Conservation (phyloP, 1,140 invertebrate genomes). For the Panulirus ornatus region DNA sequence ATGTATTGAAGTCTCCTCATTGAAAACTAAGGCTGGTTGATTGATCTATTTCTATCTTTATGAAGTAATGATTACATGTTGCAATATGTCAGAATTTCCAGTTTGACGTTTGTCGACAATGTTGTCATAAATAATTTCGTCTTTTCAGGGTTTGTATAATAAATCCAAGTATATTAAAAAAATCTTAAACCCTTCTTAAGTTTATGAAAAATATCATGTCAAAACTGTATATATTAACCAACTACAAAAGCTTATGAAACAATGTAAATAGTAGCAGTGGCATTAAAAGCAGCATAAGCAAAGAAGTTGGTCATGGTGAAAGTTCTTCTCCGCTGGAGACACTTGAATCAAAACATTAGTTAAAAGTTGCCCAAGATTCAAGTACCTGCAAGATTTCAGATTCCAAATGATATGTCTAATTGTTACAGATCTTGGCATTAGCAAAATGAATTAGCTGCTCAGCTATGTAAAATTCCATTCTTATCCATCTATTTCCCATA, state of each 20-base stretch:
- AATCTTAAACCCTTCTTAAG: not conserved
- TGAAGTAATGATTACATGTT: not conserved
- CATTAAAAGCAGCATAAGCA: constrained; percentile 8
- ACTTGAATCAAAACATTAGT: constrained; percentile 10
- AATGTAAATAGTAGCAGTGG: constrained; percentile 9
- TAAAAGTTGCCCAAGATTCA: constrained; percentile 13
- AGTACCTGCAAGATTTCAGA: constrained; percentile 4
- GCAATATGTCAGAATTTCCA: not conserved
- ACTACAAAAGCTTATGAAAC: not conserved
- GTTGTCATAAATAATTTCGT: not conserved
- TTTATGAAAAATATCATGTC: not conserved
- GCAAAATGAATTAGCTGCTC: too few relatives aligned
- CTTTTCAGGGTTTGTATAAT: not conserved
- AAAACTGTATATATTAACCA: not conserved
- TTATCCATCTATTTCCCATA: too few relatives aligned
- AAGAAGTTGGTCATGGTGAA: not conserved
- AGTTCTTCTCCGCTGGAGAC: not conserved
- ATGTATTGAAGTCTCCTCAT: too few relatives aligned
- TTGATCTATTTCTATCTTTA: too few relatives aligned
- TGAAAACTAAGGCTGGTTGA: not conserved
- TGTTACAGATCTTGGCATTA: too few relatives aligned
- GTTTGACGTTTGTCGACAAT: not conserved
- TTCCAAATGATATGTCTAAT: not conserved
- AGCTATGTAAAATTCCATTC: too few relatives aligned
- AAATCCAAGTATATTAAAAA: not conserved